Evolutionary conservation across 2,113 vertebrate genomes (phyloP).

Genomic region (Syngnathus floridae): DNA sequence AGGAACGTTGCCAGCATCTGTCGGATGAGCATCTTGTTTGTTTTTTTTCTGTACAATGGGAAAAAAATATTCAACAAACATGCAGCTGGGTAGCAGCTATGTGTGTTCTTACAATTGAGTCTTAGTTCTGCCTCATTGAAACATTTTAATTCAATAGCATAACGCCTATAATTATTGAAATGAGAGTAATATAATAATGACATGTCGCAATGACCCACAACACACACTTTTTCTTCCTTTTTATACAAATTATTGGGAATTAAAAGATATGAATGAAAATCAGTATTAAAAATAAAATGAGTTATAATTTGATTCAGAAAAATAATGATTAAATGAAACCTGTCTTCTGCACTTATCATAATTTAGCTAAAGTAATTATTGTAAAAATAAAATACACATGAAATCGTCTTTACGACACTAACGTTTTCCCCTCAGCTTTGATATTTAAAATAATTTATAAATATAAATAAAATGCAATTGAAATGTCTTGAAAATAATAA

Average conservation of each 20-base stretch:
- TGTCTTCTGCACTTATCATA: not conserved
- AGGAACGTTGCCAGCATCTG: not conserved
- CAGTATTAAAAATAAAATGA: not conserved
- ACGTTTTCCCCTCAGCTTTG: not conserved
- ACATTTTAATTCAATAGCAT: not conserved
- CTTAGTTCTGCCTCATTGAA: not conserved
- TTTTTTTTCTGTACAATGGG: not conserved
- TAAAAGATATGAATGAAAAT: not conserved
- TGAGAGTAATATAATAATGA: not conserved
- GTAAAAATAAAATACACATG: not conserved
- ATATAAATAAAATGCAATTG: not conserved
- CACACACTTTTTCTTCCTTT: not conserved
- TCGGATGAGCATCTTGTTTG: slow-evolving; percentile 1
- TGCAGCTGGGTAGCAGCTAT: not conserved
- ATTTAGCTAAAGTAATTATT: not conserved
- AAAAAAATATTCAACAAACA: not conserved
- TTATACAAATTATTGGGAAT: not conserved
- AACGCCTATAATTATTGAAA: not conserved
- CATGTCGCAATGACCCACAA: not conserved
- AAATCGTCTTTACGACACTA: not conserved
- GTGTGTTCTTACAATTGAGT: not conserved
- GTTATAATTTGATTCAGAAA: not conserved
- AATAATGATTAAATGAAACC: not conserved
- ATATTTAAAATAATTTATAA: not conserved
- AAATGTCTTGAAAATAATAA: not conserved